Conservation (phyloP, 53 echinoderm and acorn worm genomes). For the Mesocentrotus franciscanus region DNA sequence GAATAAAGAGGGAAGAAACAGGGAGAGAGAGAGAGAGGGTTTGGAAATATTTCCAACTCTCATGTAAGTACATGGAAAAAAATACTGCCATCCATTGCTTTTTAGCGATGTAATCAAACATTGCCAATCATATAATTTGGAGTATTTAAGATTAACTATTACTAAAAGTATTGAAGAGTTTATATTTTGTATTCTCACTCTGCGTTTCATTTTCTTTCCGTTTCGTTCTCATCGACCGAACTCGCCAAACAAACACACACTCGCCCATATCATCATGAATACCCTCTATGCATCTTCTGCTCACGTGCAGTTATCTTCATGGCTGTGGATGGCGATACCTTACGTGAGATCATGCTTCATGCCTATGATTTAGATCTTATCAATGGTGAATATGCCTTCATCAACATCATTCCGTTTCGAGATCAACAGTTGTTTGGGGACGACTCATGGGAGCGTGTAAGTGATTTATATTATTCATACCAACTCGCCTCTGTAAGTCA, state of each 20-base stretch:
- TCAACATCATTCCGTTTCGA: constrained; percentile 86
- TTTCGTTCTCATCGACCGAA: background rate
- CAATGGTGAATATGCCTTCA: constrained; percentile 93
- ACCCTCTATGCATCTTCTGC: background rate
- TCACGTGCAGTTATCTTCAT: constrained; percentile 86
- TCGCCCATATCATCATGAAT: background rate
- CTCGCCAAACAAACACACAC: background rate
- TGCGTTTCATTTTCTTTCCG: background rate
- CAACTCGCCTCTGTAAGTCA: background rate
- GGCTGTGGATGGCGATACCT: constrained; percentile 75
- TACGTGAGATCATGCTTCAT: constrained; percentile 86
- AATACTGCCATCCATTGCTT: no score
- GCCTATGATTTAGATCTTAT: constrained; percentile 81
- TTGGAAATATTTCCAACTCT: no score
- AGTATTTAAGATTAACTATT: no score
- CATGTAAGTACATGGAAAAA: no score
- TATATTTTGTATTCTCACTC: background rate
- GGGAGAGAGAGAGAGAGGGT: background rate
- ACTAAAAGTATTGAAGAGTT: no score
- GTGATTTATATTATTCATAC: background rate
- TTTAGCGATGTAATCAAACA: no score
- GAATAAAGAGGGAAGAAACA: no score
- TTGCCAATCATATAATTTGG: no score
- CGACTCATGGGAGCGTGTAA: constrained; percentile 82
- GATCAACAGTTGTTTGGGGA: constrained; percentile 77